These are phyloP conservation scores for Zootoca vivipara DNA, from an alignment of 2,113 vertebrate genomes.

Conservation along the genomic window DNA sequence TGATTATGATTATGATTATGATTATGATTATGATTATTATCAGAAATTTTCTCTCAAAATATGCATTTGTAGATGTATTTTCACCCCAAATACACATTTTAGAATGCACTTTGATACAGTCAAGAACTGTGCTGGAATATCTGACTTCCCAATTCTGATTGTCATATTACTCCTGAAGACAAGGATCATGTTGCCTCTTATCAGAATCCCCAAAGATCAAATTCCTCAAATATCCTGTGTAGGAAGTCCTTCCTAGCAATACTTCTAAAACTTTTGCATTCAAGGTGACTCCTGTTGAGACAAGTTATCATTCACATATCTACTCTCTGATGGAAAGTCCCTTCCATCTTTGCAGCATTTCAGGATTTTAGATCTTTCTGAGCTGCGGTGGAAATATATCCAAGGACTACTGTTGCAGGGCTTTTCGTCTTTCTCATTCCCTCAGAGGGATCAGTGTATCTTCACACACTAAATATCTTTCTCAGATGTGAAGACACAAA, in stretches of 20 bases:
- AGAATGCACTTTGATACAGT: neutral
- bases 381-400: slow-evolving; percentile 31
- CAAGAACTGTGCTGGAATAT: neutral
- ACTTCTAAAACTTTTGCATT: slow-evolving; percentile 31
- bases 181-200: neutral
- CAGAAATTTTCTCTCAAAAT: neutral
- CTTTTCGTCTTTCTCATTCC: slow-evolving; percentile 57
- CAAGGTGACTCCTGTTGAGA: slow-evolving; percentile 37
- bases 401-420: slow-evolving; percentile 38
- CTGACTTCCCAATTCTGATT: neutral
- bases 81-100: neutral
- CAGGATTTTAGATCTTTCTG: slow-evolving; percentile 47
- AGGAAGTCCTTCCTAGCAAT: neutral
- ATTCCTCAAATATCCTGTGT: neutral
- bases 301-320: slow-evolving; percentile 45
- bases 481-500: slow-evolving; percentile 71
- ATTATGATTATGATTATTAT: too few relatives aligned
- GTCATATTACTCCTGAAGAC: neutral
- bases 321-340: slow-evolving; percentile 38
- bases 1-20: too few relatives aligned
- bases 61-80: neutral
- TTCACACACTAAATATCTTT: slow-evolving; percentile 69
- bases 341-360: slow-evolving; percentile 51
- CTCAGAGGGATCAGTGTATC: slow-evolving; percentile 70
- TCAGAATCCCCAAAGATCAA: neutral